Percentiles rank a stretch among this genome's conserved stretches.
These are phyloP conservation scores for Hemistola chrysoprasaria DNA, from an alignment of 2,888 invertebrate genomes.

Conservation along the genomic window DNA sequence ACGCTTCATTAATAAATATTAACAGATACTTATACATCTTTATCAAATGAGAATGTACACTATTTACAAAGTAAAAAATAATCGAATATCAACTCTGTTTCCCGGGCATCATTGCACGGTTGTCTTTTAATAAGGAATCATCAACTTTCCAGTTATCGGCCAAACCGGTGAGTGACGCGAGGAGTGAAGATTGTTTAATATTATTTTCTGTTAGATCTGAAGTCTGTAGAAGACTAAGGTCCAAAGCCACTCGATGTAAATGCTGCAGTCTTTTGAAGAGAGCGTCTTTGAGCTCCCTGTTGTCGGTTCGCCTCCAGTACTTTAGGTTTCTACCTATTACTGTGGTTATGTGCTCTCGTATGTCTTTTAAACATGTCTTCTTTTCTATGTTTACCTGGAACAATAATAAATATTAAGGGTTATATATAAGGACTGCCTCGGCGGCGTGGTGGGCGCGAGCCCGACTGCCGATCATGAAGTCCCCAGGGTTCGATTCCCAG, in stretches of 20 bases:
- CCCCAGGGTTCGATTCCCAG: too few species aligned
- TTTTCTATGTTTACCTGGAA: conserved; percentile 61
- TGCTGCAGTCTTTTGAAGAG: conserved; percentile 63
- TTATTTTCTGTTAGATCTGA: conserved; percentile 54
- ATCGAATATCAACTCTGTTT: conserved; percentile 38
- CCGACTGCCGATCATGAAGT: too few species aligned
- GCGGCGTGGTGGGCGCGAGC: too few species aligned
- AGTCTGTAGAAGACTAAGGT: conserved; percentile 60
- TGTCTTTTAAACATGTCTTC: conserved; percentile 69
- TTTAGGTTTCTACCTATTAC: conserved; percentile 76
- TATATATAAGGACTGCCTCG: too few species aligned
- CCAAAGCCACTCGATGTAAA: conserved; percentile 60
- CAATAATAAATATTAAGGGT: conserved; percentile 17
- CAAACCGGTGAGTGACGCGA: conserved; percentile 51
- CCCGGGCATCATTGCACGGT: conserved; percentile 23
- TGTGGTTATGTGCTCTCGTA: conserved; percentile 74
- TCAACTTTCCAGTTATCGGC: conserved; percentile 63
- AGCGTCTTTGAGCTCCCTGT: conserved; percentile 51
- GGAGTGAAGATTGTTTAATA: conserved; percentile 44
- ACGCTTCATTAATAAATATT: conserved; percentile 66
- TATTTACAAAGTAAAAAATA: conserved; percentile 63
- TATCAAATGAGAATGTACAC: conserved; percentile 67
- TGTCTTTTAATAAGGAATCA: conserved; percentile 50
- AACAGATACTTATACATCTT: conserved; percentile 37
- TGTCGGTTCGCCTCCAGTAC: conserved; percentile 73